phyloP scores from a whole-genome alignment of 1,140 invertebrate genomes.

The Procambarus virginalis region DNA sequence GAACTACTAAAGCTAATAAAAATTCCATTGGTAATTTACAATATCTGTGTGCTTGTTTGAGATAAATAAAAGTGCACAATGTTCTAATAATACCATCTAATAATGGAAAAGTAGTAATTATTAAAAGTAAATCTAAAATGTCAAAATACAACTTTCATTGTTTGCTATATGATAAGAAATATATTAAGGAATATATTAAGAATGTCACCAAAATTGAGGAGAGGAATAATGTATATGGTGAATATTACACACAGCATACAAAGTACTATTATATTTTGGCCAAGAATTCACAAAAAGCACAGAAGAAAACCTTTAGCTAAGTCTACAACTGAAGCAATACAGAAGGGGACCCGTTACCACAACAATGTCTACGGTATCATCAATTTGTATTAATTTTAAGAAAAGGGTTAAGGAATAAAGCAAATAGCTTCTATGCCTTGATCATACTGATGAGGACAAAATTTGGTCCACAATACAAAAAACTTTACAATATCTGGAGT shows the following conservation, averaged over 20 bases:
- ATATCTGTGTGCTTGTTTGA: background rate
- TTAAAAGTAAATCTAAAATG: background rate
- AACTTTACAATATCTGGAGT: too few relatives aligned
- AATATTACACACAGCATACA: slow-evolving; percentile 2
- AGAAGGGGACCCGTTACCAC: background rate
- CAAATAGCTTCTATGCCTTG: too few relatives aligned
- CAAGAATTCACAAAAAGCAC: background rate
- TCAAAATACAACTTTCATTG: slow-evolving; percentile 9
- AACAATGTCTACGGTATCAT: background rate
- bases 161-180: background rate
- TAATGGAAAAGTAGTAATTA: too few relatives aligned
- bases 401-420: too few relatives aligned
- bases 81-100: background rate
- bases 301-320: background rate
- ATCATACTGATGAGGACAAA: background rate
- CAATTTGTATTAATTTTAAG: too few relatives aligned
- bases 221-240: background rate
- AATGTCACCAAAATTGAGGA: background rate
- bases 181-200: background rate
- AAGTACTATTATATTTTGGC: background rate
- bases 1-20: background rate
- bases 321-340: background rate
- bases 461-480: too few relatives aligned
- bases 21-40: background rate
- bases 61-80: background rate